Base-by-base conservation (phyloP, 2,113 vertebrate species). In the Tapirus terrestris region DNA sequence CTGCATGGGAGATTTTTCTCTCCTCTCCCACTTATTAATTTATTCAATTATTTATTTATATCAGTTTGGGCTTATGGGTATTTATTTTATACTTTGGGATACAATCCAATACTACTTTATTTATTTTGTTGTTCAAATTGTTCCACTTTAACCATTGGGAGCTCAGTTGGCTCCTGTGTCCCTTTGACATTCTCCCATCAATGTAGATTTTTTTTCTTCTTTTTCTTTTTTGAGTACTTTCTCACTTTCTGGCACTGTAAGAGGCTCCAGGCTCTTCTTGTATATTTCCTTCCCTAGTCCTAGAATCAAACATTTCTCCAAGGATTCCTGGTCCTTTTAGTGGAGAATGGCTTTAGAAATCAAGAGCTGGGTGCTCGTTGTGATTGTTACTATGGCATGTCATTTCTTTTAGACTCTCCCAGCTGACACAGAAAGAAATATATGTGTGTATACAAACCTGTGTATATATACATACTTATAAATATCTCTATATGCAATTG, bases 261-360 rank as follows among this genome's bases (percentile, higher is more conserved):
- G 27, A 56, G 48, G 13, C 21, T 94, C 31, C 29, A 63, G 29
- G 16, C 4, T 93, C 18, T 39, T 53, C 33, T 72, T 60, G 0
- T 51, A 27, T 16, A 86, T 39, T 81, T 75, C 45, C 58, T 86
- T 76, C 33, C 25, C 48, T 2, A 80, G 31, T 27, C 58, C 25
- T 33, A 18, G 6, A 31, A 61, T 67, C 67, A 61, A 33, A 29
- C 16, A 87, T 31, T 51, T 92, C 53, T 53, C 16, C 31, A 67
- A 85, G 31, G 63, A 91, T 14, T 65, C 16, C 67, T 67, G 31
- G 3, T 21, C 21, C 31, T 94, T 76, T 39, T 12, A 60, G 9
- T 60, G 36, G 48, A 88, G 18, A 96, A 87, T 31, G 18, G 70
- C 58, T 80, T 93, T 63, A 63, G 58, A 91, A 84, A 85, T 68